A percentile compares a stretch with the other conserved stretches of the same genome.
Conservation (phyloP, 2,888 invertebrate species). For the Subacronicta megacephala region DNA sequence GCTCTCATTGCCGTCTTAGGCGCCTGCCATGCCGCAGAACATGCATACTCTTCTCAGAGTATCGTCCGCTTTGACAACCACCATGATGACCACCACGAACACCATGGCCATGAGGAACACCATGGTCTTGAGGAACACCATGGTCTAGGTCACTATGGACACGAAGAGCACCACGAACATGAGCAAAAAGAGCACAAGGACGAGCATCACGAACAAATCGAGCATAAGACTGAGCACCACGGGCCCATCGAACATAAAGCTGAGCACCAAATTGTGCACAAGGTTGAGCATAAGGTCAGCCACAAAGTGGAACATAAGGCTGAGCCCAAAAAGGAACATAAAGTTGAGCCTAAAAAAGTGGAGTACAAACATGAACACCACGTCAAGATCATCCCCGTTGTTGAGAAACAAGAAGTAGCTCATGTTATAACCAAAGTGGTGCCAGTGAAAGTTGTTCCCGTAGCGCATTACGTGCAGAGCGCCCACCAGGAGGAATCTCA, state of each 20-base stretch:
- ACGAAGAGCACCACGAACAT: slow-evolving; percentile 41
- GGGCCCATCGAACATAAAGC: not conserved
- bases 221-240: slow-evolving; percentile 9
- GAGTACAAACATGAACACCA: slow-evolving; percentile 38
- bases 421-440: slow-evolving; percentile 31
- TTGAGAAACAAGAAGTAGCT: slow-evolving; percentile 38
- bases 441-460: slow-evolving; percentile 47
- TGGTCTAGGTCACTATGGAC: slow-evolving; percentile 17
- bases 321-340: slow-evolving; percentile 26
- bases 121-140: slow-evolving; percentile 24
- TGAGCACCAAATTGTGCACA: slow-evolving; percentile 20
- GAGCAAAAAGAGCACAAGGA: slow-evolving; percentile 21
- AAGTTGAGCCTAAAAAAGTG: slow-evolving; percentile 26
- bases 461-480: slow-evolving; percentile 53
- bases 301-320: slow-evolving; percentile 13
- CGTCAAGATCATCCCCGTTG: slow-evolving; percentile 35
- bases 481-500: slow-evolving; percentile 39
- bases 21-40: slow-evolving; percentile 59
- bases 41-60: slow-evolving; percentile 65
- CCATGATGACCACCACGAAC: slow-evolving; percentile 35
- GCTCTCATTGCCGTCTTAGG: slow-evolving; percentile 57
- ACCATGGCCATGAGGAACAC: slow-evolving; percentile 23
- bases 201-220: slow-evolving; percentile 2
- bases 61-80: slow-evolving; percentile 52
- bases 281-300: slow-evolving; percentile 12